These are phyloP conservation scores for Eristalinus sepulchralis DNA, from an alignment of 2,888 invertebrate genomes.

Conservation along the genomic window DNA sequence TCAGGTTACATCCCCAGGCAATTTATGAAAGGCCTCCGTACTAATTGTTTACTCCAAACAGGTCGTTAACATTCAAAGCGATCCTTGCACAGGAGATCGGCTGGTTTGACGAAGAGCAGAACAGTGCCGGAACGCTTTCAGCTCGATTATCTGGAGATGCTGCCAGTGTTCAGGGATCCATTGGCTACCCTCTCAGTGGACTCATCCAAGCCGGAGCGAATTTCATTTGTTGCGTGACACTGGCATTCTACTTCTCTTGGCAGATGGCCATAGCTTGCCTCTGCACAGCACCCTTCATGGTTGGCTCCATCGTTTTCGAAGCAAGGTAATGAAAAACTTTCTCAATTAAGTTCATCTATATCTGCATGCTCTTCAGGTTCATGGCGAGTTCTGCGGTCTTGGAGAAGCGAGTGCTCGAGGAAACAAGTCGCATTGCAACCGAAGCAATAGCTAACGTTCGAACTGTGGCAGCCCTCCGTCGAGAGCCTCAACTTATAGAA, in stretches of 20 bases:
- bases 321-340: conserved; percentile 77
- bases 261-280: conserved; percentile 86
- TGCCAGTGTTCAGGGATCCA: conserved; percentile 87
- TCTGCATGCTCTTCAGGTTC: conserved; percentile 77
- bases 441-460: conserved; percentile 88
- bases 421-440: conserved; percentile 87
- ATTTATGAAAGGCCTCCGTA: conserved; percentile 70
- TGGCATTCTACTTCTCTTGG: conserved; percentile 86
- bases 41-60: conserved; percentile 33
- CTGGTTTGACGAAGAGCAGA: conserved; percentile 87
- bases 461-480: conserved; percentile 84
- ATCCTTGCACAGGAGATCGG: conserved; percentile 88
- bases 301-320: conserved; percentile 85
- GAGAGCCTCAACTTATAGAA: conserved; percentile 84
- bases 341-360: neutral
- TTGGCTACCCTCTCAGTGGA: conserved; percentile 86
- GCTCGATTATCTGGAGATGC: conserved; percentile 87
- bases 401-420: conserved; percentile 85
- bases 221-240: conserved; percentile 84
- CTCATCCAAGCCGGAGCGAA: conserved; percentile 86
- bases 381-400: conserved; percentile 83
- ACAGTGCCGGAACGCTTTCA: conserved; percentile 87
- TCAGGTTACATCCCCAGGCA: conserved; percentile 72
- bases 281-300: conserved; percentile 85
- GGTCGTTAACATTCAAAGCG: conserved; percentile 82